These are phyloP conservation scores for Dinomys branickii DNA, from an alignment of 2,113 vertebrate species.

Conservation along the genomic window DNA sequence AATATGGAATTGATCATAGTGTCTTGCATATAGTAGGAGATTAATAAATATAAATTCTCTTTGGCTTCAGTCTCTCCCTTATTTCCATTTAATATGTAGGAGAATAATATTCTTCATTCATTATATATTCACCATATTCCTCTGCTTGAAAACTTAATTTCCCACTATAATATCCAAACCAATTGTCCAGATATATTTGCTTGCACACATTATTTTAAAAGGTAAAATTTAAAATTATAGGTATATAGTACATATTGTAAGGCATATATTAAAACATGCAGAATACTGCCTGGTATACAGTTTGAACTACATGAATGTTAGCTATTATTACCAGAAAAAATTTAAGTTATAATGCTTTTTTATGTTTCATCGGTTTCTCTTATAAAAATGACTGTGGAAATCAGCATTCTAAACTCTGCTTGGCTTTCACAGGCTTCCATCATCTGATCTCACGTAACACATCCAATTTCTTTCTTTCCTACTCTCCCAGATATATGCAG, in stretches of 20 bases:
- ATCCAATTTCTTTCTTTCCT: background rate
- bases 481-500: background rate
- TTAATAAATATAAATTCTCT: conserved; percentile 17
- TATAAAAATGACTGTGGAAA: background rate
- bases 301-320: background rate
- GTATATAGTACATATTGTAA: background rate
- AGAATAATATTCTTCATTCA: background rate
- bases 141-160: background rate
- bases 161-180: conserved; percentile 6
- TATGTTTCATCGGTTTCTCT: background rate
- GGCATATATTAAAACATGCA: conserved; percentile 10
- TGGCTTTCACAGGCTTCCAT: background rate
- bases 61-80: background rate
- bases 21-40: background rate
- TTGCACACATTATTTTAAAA: background rate
- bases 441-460: background rate
- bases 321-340: background rate
- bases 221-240: background rate
- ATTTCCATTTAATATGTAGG: background rate
- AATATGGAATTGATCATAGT: background rate
- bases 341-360: background rate
- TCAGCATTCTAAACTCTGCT: background rate
- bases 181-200: conserved; percentile 29
- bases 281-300: background rate
- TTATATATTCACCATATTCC: background rate